Percentiles rank a stretch among this genome's conserved stretches.
Evolutionary conservation across 2,888 invertebrate species (phyloP).

Genomic region (Drosophila bunnanda): DNA sequence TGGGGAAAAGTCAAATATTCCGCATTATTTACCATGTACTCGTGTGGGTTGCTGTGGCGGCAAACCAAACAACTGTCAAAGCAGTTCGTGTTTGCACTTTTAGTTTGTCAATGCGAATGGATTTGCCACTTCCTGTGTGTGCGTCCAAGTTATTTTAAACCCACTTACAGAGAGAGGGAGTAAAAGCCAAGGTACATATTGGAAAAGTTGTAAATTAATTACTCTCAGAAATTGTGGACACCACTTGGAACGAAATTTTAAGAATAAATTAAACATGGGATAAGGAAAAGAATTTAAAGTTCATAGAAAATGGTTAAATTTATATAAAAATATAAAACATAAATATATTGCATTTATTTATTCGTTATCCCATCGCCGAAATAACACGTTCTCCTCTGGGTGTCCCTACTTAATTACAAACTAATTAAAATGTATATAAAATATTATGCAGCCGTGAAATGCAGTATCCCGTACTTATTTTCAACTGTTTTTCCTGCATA

Average conservation of each 20-base stretch:
- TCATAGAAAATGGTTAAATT: not conserved
- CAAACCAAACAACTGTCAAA: slow-evolving; percentile 51
- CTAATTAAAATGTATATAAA: slow-evolving; percentile 46
- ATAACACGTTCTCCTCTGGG: slow-evolving; percentile 2
- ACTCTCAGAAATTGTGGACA: slow-evolving; percentile 2
- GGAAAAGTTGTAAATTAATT: slow-evolving; percentile 17
- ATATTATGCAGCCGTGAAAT: slow-evolving; percentile 17
- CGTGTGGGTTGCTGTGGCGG: slow-evolving; percentile 44
- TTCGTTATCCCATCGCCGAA: not conserved
- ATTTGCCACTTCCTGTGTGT: slow-evolving; percentile 27
- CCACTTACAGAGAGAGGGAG: slow-evolving; percentile 13
- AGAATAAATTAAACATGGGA: no score
- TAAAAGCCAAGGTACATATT: slow-evolving; percentile 2
- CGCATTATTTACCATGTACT: slow-evolving; percentile 50
- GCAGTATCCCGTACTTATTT: not conserved
- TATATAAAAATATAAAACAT: not conserved
- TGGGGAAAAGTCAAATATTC: slow-evolving; percentile 40
- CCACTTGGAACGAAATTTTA: not conserved
- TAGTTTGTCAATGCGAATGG: slow-evolving; percentile 38
- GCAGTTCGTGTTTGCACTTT: slow-evolving; percentile 48
- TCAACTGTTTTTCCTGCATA: slow-evolving; percentile 15
- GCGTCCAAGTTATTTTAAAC: slow-evolving; percentile 27
- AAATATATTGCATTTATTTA: not conserved
- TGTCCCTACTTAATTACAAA: slow-evolving; percentile 27
- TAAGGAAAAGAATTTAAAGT: not conserved